phyloP scores from a whole-genome alignment of 2,888 invertebrate species.

The Himalopsyche japonica region DNA sequence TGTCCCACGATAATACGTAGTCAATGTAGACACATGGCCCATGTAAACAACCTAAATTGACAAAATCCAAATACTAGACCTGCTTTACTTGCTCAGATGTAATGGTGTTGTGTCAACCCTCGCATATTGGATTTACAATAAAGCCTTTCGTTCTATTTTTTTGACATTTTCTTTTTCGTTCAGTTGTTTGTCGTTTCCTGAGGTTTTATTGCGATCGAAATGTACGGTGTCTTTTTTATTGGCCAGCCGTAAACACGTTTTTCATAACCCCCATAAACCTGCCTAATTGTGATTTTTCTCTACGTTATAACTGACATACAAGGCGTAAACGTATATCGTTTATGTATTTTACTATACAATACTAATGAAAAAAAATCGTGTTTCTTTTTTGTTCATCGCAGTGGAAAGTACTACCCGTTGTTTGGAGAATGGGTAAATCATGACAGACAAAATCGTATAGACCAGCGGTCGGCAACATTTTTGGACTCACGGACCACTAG shows the following conservation, averaged over 20 bases:
- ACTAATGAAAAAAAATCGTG: too few relatives aligned
- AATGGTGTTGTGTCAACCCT: background rate
- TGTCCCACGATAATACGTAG: too few relatives aligned
- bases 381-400: too few relatives aligned
- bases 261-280: background rate
- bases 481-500: too few relatives aligned
- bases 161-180: background rate
- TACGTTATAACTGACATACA: background rate
- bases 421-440: too few relatives aligned
- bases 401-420: too few relatives aligned
- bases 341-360: too few relatives aligned
- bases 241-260: background rate
- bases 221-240: background rate
- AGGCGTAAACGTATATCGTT: background rate
- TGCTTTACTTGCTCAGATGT: background rate
- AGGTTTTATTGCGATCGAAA: background rate
- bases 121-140: background rate
- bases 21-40: too few relatives aligned
- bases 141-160: background rate
- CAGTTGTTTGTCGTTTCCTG: background rate
- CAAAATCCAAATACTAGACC: too few relatives aligned
- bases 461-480: too few relatives aligned
- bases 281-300: background rate
- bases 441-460: too few relatives aligned
- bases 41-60: too few relatives aligned